Evolutionary conservation across 1,140 invertebrate genomes (phyloP).

Genomic region (Gryllus bimaculatus): DNA sequence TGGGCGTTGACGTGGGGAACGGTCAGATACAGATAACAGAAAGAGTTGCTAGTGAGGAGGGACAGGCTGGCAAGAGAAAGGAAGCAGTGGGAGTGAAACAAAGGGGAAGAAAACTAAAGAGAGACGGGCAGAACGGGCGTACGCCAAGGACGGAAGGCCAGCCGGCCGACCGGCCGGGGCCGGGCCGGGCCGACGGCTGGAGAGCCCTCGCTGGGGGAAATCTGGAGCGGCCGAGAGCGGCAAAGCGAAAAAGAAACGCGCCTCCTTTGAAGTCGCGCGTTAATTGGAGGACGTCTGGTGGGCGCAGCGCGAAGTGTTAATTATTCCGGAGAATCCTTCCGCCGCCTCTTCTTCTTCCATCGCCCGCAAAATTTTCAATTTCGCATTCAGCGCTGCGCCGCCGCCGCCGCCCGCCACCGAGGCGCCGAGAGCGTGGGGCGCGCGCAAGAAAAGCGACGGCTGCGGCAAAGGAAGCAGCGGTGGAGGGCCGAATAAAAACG

Average conservation of each 20-base stretch:
- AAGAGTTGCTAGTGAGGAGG: not conserved
- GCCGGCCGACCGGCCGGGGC: too few species aligned
- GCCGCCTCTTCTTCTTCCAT: not conserved
- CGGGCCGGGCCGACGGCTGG: too few species aligned
- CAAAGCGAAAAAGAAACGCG: not conserved
- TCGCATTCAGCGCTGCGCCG: not conserved
- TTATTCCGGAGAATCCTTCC: not conserved
- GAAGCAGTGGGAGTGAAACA: not conserved
- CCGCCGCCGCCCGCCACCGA: too few species aligned
- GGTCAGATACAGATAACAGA: too few species aligned
- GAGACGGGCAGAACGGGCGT: not conserved
- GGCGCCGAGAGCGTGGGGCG: too few species aligned
- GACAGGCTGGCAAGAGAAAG: not conserved
- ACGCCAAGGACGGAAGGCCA: too few species aligned
- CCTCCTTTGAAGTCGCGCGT: not conserved
- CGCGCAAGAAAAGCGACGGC: too few species aligned
- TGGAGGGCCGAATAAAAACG: too few species aligned
- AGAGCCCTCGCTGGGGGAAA: not conserved
- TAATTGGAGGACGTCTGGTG: not conserved
- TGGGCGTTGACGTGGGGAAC: too few species aligned
- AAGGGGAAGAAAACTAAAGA: not conserved
- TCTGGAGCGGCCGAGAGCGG: not conserved
- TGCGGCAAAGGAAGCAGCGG: too few species aligned
- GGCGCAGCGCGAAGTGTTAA: not conserved
- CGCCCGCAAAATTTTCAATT: not conserved